phyloP scores from a whole-genome alignment of 1,140 invertebrate species.

The Camponotus pennsylvanicus region DNA sequence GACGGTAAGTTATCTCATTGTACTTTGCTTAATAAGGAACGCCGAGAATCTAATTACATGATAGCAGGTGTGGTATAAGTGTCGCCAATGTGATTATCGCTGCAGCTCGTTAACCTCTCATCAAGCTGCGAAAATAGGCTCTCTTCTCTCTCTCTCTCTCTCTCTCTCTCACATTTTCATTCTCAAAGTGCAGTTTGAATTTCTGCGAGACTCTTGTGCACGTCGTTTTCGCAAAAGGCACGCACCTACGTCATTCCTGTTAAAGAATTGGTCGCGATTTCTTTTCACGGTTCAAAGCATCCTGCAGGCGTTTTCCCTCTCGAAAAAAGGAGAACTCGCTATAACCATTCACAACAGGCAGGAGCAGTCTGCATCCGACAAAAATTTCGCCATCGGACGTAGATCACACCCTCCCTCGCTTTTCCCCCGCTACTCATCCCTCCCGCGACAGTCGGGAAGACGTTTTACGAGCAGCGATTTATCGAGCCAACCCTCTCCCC shows the following conservation, averaged over 20 bases:
- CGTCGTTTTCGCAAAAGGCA: slow-evolving; percentile 15
- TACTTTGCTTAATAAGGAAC: slow-evolving; percentile 41
- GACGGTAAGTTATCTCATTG: slow-evolving; percentile 26
- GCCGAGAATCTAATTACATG: slow-evolving; percentile 38
- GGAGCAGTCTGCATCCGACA: slow-evolving; percentile 56
- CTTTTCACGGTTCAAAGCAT: slow-evolving; percentile 49
- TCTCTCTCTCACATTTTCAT: neutral
- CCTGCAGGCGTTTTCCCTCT: slow-evolving; percentile 15
- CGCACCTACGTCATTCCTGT: slow-evolving; percentile 28
- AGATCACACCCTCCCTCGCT: slow-evolving; percentile 43
- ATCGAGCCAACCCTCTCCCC: slow-evolving; percentile 70
- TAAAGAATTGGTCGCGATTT: slow-evolving; percentile 59
- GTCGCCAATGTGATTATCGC: slow-evolving; percentile 47
- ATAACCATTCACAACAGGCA: slow-evolving; percentile 58
- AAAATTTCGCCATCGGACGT: slow-evolving; percentile 69
- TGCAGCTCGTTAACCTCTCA: slow-evolving; percentile 52
- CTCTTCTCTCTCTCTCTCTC: neutral
- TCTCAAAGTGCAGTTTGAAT: neutral
- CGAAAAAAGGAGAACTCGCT: slow-evolving; percentile 25
- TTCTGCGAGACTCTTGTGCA: neutral
- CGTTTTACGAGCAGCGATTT: slow-evolving; percentile 80
- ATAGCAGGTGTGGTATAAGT: slow-evolving; percentile 29
- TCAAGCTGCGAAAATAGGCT: slow-evolving; percentile 31
- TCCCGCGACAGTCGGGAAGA: slow-evolving; percentile 63
- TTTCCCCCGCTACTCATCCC: slow-evolving; percentile 38